Evolutionary conservation across 2,797 vertebrate species (phyloP).

Genomic region (Ptychadena robeensis): DNA sequence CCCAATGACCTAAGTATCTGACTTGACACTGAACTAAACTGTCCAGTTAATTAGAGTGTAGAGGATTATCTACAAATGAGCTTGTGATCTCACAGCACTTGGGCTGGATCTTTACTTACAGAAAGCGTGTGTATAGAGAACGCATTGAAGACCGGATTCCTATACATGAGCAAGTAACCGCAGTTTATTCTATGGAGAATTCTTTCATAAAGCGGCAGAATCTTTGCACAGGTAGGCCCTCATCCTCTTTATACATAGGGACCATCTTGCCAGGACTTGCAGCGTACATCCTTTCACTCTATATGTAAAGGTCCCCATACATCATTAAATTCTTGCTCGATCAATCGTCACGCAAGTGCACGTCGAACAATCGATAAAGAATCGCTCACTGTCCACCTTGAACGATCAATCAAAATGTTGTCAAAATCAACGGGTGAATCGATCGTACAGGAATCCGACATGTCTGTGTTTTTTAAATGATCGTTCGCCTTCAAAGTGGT

Average conservation of each 20-base stretch:
- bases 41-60: neutral
- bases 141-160: neutral
- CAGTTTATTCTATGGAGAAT: neutral
- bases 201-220: neutral
- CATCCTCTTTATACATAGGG: neutral
- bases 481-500: no score
- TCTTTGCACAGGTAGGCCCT: neutral
- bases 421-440: no score
- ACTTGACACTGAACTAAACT: constrained; percentile 13
- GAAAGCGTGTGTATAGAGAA: neutral
- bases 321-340: no score
- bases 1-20: neutral
- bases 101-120: neutral
- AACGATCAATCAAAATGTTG: no score
- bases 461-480: no score
- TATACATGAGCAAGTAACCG: neutral
- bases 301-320: no score
- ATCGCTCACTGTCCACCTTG: no score
- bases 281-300: neutral
- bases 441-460: no score
- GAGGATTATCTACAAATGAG: constrained; percentile 38
- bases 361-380: no score
- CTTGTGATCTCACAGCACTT: neutral
- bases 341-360: no score
- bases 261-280: neutral